Base-by-base conservation (phyloP, 2,113 vertebrate species). In the Salminus brasiliensis region DNA sequence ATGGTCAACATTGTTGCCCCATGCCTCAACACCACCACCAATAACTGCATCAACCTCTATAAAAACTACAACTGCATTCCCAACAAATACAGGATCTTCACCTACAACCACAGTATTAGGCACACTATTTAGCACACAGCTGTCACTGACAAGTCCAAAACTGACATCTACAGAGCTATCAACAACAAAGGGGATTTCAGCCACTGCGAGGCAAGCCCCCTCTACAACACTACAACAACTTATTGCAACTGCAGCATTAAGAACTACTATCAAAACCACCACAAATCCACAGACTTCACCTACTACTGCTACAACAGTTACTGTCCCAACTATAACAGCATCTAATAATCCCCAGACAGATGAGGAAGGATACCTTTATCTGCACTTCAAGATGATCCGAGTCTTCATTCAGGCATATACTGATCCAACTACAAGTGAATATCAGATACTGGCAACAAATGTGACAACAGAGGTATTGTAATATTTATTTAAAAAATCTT, bases 381-480 rank as follows among this genome's bases (percentile, higher is more conserved):
- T 82, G 32, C 8, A 7, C 3, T 74, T 82, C 45, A 16, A 47
- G 36, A 66, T 82, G 0, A 3, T 47, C 1, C 47, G 52, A 12
- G 13, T 4, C 16, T 82, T 68, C 29, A 47, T 36, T 16, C 39
- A 1, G 27, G 49, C 27, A 29, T 60, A 67, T 12, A 25, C 8
- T 7, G 23, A 78, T 41, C 18, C 49, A 13, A 18, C 30, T 4
- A 67, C 80, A 13, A 11, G 5, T 45, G 60, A 53, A 25, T 82
- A 77, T 53, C 52, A 78, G 49, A 27, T 2, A 1, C 34, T 82
- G 49, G 75, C 49, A 49, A 32, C 9, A 7, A 82, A 78, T 62
- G 52, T 82, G 21, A 82, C 81, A 47, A 68, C 60, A 43, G 81
- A 82, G 81, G 81, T 82, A 82, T 63, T 4, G 5, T 60, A 29